Percentiles rank a stretch among this genome's conserved stretches.
These are phyloP conservation scores for Heliconius eleuchia DNA, from an alignment of 1,140 invertebrate genomes.

Conservation along the genomic window DNA sequence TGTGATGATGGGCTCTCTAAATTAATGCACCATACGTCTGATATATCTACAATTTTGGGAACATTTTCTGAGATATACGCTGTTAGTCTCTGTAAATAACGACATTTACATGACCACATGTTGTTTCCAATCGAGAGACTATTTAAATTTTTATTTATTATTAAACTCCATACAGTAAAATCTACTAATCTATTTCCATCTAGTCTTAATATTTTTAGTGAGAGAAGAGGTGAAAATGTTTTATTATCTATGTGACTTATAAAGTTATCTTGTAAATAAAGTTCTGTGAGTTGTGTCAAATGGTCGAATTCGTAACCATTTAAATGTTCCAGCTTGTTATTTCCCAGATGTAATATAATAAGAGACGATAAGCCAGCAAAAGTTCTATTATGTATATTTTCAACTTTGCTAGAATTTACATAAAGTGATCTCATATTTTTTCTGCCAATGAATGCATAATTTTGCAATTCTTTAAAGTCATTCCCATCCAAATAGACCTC, in stretches of 20 bases:
- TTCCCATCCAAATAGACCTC: slow-evolving; percentile 96
- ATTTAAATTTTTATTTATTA: slow-evolving; percentile 85
- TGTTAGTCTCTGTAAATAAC: slow-evolving; percentile 92
- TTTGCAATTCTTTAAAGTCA: slow-evolving; percentile 90
- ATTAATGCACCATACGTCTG: slow-evolving; percentile 90
- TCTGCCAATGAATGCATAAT: slow-evolving; percentile 95
- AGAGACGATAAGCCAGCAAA: slow-evolving; percentile 94
- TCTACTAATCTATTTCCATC: slow-evolving; percentile 92
- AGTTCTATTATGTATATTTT: slow-evolving; percentile 94
- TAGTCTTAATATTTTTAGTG: slow-evolving; percentile 89
- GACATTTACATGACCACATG: slow-evolving; percentile 94
- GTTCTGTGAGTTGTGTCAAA: slow-evolving; percentile 88
- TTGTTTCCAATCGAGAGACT: slow-evolving; percentile 90
- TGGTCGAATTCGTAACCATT: slow-evolving; percentile 95
- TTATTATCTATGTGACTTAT: slow-evolving; percentile 89
- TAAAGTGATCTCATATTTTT: slow-evolving; percentile 94
- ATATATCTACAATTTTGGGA: slow-evolving; percentile 87
- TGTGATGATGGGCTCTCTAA: slow-evolving; percentile 84
- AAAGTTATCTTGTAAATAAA: slow-evolving; percentile 94
- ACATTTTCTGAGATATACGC: slow-evolving; percentile 91
- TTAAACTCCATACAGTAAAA: slow-evolving; percentile 92
- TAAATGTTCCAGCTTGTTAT: slow-evolving; percentile 90
- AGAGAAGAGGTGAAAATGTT: slow-evolving; percentile 88
- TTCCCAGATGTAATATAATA: slow-evolving; percentile 91
- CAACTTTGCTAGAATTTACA: slow-evolving; percentile 92